phyloP scores from a whole-genome alignment of 2,113 vertebrate species.

The Cyanistes caeruleus region DNA sequence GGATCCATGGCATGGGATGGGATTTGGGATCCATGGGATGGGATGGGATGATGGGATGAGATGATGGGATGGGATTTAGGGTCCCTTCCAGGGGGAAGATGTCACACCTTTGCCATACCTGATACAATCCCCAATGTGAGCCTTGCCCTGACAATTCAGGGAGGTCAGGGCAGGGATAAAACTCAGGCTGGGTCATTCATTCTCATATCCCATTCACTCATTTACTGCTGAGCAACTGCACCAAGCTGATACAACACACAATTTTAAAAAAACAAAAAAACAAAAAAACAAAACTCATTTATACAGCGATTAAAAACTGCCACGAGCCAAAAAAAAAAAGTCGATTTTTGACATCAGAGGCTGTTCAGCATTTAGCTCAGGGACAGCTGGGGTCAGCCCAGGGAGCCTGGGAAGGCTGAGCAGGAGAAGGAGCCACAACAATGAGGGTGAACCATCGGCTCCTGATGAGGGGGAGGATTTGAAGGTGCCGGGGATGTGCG shows the following conservation, averaged over 20 bases:
- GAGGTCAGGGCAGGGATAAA: neutral
- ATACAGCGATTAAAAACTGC: neutral
- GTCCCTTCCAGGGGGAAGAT: neutral
- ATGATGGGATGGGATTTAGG: neutral
- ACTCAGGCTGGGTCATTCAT: neutral
- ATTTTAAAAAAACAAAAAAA: too few relatives aligned
- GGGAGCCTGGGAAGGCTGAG: neutral
- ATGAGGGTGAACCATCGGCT: rapidly evolving
- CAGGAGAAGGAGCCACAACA: neutral
- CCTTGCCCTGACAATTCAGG: neutral
- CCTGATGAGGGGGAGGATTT: neutral
- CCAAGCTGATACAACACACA: neutral
- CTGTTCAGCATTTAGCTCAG: neutral
- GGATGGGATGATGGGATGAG: too few relatives aligned
- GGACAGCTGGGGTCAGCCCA: neutral
- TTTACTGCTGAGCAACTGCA: neutral
- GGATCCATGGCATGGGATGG: too few relatives aligned
- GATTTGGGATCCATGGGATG: too few relatives aligned
- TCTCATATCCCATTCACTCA: neutral
- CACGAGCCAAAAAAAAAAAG: neutral
- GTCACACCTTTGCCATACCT: neutral
- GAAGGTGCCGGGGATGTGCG: neutral
- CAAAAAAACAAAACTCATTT: neutral
- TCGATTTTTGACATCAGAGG: neutral
- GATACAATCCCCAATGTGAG: neutral